Base-by-base conservation (phyloP, 2,888 invertebrate species). In the Calameuta pallipes region DNA sequence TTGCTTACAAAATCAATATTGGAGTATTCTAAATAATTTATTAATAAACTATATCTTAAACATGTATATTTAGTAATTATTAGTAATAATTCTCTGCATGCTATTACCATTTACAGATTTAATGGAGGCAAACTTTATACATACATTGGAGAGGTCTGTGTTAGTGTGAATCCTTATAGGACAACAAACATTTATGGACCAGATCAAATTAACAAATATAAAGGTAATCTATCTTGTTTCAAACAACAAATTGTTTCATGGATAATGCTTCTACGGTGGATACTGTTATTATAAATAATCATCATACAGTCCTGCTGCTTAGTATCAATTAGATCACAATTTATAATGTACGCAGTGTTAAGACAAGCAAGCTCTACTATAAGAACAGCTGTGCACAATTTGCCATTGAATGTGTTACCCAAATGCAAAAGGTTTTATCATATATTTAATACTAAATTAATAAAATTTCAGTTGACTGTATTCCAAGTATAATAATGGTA, bases 141-240 rank as follows among this genome's bases (percentile, higher is more conserved):
- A 11, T 99, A 99, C 93, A 99, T 99, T 87, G 99, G 99, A 71
- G 99, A 99, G 93, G 98, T 98, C 87, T 96, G 97, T 90, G 98
- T 99, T 70, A 98, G 99, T 0, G 97, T 99, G 85, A 99, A 99
- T 93, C 99, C 99, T 1, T 99, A 99, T 93, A 95, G 96, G 90
- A 95, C 94, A 74, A 94, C 98, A 92, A 97, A 97, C 91, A 97
- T 99, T 90, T 99, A 99, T 93, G 97, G 96, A 79, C 93, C 94
- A 77, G 95, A 96, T 83, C 95, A 96, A 89, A 95, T 99, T 91
- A 95, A 96, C 81, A 95, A 97, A 92, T 99, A 99, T 93, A 96
- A 96, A 94, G 96, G 95, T 93, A 92, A 90, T 13, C 23, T 35
- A 13, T 30, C 23, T 70, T 70, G 4, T 13, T 33, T 30, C 12